Percentiles rank a stretch among this genome's conserved stretches.
These are phyloP conservation scores for Zosterops borbonicus DNA, from an alignment of 2,113 vertebrate genomes.

Conservation along the genomic window DNA sequence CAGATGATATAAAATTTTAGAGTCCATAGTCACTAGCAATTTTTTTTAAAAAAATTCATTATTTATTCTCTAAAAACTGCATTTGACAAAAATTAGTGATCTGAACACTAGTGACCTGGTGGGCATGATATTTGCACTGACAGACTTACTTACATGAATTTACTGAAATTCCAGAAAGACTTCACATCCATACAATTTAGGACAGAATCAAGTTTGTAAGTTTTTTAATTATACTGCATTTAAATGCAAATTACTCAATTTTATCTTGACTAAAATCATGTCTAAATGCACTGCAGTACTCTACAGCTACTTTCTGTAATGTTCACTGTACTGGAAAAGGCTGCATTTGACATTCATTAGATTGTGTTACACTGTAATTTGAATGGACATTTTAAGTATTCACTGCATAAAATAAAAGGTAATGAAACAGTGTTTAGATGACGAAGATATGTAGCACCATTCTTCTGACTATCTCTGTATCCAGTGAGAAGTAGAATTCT, in stretches of 20 bases:
- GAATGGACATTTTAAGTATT: background rate
- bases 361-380: background rate
- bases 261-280: background rate
- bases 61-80: background rate
- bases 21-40: background rate
- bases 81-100: background rate
- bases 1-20: background rate
- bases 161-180: background rate
- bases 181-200: background rate
- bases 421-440: background rate
- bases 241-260: constrained; percentile 31
- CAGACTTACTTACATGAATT: background rate
- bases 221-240: background rate
- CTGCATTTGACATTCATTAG: constrained; percentile 3
- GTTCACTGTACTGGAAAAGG: background rate
- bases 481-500: background rate
- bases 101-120: background rate
- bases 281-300: background rate
- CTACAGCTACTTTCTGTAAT: background rate
- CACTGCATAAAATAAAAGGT: background rate
- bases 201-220: background rate
- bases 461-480: background rate
- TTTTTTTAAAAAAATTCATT: background rate
- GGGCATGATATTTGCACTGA: background rate
- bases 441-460: background rate